phyloP scores from a whole-genome alignment of 2,888 invertebrate species.

The Ypsolopha scabrella region DNA sequence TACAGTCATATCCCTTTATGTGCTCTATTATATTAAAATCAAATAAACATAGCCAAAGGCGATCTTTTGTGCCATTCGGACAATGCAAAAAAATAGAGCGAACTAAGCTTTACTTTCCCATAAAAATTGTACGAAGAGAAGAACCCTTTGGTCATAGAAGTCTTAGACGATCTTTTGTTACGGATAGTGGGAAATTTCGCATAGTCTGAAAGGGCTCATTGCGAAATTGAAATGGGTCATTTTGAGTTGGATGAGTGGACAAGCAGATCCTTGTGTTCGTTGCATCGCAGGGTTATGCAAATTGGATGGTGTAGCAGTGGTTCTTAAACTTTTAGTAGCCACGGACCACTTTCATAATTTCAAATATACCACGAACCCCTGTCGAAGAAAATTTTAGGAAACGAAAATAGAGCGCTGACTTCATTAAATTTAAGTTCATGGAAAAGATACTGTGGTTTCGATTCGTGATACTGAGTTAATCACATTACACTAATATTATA shows the following conservation, averaged over 20 bases:
- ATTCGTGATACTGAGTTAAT: too few relatives aligned
- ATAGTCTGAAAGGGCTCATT: slow-evolving; percentile 33
- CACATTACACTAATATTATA: too few relatives aligned
- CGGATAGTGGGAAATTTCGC: slow-evolving; percentile 62
- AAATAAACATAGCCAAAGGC: slow-evolving; percentile 25
- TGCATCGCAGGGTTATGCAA: slow-evolving; percentile 57
- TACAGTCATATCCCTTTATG: slow-evolving; percentile 25
- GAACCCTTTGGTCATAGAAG: slow-evolving; percentile 46
- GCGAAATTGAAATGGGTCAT: slow-evolving; percentile 54
- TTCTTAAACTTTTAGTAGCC: too few relatives aligned
- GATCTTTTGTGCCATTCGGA: slow-evolving; percentile 24
- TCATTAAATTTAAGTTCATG: too few relatives aligned
- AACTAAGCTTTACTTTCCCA: slow-evolving; percentile 51
- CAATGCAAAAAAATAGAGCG: slow-evolving; percentile 69
- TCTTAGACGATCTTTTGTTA: slow-evolving; percentile 30
- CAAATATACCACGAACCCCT: too few relatives aligned
- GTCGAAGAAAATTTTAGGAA: too few relatives aligned
- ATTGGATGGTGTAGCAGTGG: slow-evolving; percentile 32
- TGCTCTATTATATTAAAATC: slow-evolving; percentile 43
- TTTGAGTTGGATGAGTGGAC: slow-evolving; percentile 37
- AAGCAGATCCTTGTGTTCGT: slow-evolving; percentile 31
- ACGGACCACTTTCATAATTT: too few relatives aligned
- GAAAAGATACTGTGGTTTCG: too few relatives aligned
- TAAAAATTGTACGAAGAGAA: slow-evolving; percentile 56
- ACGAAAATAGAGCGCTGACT: too few relatives aligned